Evolutionary conservation across 2,797 vertebrate genomes (phyloP).

Genomic region (Cirrhinus molitorella): DNA sequence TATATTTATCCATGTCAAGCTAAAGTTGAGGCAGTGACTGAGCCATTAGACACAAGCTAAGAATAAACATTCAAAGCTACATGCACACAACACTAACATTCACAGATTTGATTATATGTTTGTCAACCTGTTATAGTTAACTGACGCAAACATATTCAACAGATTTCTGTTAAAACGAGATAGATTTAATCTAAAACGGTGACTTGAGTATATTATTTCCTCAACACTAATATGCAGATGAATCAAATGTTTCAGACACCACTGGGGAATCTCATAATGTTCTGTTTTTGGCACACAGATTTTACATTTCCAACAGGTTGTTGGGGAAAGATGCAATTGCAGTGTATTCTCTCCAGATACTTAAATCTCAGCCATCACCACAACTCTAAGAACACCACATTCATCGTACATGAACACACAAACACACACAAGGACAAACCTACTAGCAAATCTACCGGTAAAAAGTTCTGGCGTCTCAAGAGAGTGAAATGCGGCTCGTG

Average conservation of each 20-base stretch:
- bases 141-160: neutral
- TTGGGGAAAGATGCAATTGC: conserved; percentile 22
- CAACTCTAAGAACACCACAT: neutral
- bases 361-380: conserved; percentile 13
- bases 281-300: conserved; percentile 12
- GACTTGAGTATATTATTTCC: conserved; percentile 23
- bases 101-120: neutral
- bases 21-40: neutral
- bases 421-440: conserved; percentile 18
- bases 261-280: conserved; percentile 5
- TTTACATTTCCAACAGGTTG: conserved; percentile 30
- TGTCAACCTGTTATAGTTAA: conserved; percentile 23
- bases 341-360: conserved; percentile 13
- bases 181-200: conserved; percentile 22
- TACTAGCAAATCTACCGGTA: conserved; percentile 12
- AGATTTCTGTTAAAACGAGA: conserved; percentile 10
- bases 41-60: neutral
- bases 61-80: neutral
- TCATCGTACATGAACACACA: conserved; percentile 7
- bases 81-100: neutral
- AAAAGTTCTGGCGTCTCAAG: conserved; percentile 13
- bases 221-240: conserved; percentile 26
- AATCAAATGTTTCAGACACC: conserved; percentile 18
- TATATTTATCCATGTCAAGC: conserved; percentile 10
- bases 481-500: conserved; percentile 29